A percentile compares a stretch with the other conserved stretches of the same genome.
phyloP scores from a whole-genome alignment of 2,113 vertebrate genomes.

The Lepus timidus region DNA sequence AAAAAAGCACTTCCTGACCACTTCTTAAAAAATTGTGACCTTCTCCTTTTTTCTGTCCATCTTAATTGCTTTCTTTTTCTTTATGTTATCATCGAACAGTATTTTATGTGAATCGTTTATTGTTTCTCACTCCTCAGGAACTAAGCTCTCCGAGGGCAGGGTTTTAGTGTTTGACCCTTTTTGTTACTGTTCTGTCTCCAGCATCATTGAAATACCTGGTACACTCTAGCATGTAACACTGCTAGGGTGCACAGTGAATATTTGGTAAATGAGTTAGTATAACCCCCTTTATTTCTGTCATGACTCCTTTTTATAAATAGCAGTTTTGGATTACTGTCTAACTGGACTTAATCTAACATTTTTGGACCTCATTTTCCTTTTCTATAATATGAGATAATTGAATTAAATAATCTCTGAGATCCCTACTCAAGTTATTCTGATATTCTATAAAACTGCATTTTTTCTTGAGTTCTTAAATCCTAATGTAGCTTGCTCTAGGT shows the following conservation, averaged over 20 bases:
- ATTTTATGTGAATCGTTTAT: neutral
- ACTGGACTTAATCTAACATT: slow-evolving; percentile 1
- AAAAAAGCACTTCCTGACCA: neutral
- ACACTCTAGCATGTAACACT: neutral
- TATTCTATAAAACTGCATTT: neutral
- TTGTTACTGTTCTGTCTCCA: neutral
- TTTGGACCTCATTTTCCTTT: slow-evolving; percentile 20
- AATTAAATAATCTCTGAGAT: slow-evolving; percentile 4
- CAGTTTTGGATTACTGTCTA: neutral
- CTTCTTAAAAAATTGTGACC: neutral
- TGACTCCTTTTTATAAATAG: neutral
- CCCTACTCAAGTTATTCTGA: neutral
- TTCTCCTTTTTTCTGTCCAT: neutral
- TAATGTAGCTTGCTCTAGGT: neutral
- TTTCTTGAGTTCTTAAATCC: neutral
- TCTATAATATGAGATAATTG: neutral
- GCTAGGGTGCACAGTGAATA: neutral
- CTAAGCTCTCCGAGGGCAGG: neutral
- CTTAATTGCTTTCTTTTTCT: slow-evolving; percentile 20
- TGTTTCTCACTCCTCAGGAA: neutral
- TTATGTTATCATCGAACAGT: neutral
- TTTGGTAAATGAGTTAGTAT: neutral
- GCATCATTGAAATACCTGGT: neutral
- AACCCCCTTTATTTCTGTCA: neutral
- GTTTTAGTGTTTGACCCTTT: neutral